Evolutionary conservation across 2,888 invertebrate genomes (phyloP), one percentile per base, ranked within the genome.

Genomic region (Hylaea fasciaria): DNA sequence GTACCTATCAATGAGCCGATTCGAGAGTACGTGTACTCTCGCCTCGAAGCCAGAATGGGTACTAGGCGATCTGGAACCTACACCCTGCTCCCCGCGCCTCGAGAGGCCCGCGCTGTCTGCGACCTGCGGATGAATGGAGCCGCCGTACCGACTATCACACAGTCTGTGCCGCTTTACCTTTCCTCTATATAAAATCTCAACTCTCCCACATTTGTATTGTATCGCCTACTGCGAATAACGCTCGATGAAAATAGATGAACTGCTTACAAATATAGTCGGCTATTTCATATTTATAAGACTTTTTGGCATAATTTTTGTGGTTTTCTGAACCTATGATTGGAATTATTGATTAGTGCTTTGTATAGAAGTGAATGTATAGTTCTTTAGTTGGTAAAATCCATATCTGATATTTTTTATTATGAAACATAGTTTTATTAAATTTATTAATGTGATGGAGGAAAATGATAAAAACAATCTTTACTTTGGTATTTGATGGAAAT

Each of bases 51-150:
- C 78, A 75, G 74, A 80, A 73, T 76, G 79, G 81, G 80, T 79
- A 86, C 85, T 87, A 83, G 85, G 78, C 74, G 77, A 81, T 83
- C 83, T 82, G 81, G 80, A 78, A 75, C 78, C 79, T 76, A 69
- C 66, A 64, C 60, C 72, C 70, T 68, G 72, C 66, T 65, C 64
- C 73, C 63, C 73, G 69, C 68, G 52, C 70, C 64, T 52, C 56
- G n/a, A 57, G 58, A 76, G 71, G 68, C 81, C 85, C 89, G 87
- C 89, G 86, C 89, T 81, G 83, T 84, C 86, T 87, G 85, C 81
- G 81, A 77, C 74, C 80, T 74, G 70, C 74, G 75, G 82, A 92
- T 92, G 91, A 92, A 92, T 92, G 91, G 81, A 57, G 45, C 55
- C 37, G 12, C 5, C 47, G 1, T 1, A 52, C 50, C 46, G 47